Base-by-base conservation (phyloP, 2,113 vertebrate species). In the Seriola rivoliana region DNA sequence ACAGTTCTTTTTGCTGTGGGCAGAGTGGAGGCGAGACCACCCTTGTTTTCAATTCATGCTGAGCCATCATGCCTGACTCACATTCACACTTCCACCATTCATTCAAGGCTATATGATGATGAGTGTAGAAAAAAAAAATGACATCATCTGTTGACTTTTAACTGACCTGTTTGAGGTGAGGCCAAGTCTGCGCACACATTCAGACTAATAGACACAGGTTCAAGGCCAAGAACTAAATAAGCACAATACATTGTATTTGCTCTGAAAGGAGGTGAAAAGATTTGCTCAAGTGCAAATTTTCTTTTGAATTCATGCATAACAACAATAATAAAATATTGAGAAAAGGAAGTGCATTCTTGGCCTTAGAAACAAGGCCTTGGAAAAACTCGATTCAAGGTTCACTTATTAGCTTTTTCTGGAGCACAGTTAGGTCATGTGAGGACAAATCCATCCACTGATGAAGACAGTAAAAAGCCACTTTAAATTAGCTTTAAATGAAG, bases 61-160 rank as follows among this genome's bases (percentile, higher is more conserved):
- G 87, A 87, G 80, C 80, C 88, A 68, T 88, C 84, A 85, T 71
- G 80, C 54, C 64, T 88, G 87, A 87, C 86, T 89, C 70, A 86
- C 82, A 79, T 80, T 84, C 68, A 86, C 60, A 79, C 74, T 85
- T 69, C 72, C 38, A 23, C 54, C 44, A 17, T 36, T 68, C 21
- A 17, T 60, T 54, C 58, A 57, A 64, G 66, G 75, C 68, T 11
- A 23, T 34, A 60, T 2, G 4, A 60, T 48, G 2, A 75, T 42
- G 40, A 62, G 78, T 36, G 59, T 16, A 48, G 19, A 54, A 54
- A 38, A 16, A 66, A 25, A 66, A 25, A 32, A 52, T 88, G 50
- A 91, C 73, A 70, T 92, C 82, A 89, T 82, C 55, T 17, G 67
- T 12, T 77, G 17, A 44, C 57, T 60, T 34, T 5, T 52, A 46